Base-by-base conservation (phyloP, 2,888 invertebrate genomes). In the Nomada fabriciana region DNA sequence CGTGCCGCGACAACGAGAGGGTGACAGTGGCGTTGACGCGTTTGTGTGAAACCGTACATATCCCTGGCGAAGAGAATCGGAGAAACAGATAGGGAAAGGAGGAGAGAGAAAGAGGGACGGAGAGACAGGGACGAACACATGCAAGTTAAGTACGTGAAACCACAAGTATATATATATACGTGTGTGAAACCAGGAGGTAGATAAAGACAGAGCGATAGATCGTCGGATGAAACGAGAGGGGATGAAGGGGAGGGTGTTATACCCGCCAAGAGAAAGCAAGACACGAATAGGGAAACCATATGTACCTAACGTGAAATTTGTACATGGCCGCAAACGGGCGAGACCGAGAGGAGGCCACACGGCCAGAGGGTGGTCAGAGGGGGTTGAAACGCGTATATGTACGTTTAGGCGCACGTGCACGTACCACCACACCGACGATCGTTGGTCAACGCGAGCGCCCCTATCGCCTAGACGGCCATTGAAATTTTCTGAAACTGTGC, bases 261-360 rank as follows among this genome's bases (percentile, higher is more conserved):
- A 63, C n/a, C 18, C 15, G 4, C 13, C 15, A 13, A 7, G 79
- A 47, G 80, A 25, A 25, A 78, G 80, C 71, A 60, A 80, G 79
- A 80, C 53, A 20, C 29, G 53, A 60, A 71, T 60, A 69, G 80
- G 64, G 81, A 80, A 78, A 64, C 69, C 75, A 61, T 81, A 81
- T 81, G 72, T 78, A 71, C 59, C 79, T 72, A 73, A 67, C 72
- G 75, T 42, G 80, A 81, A 81, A 81, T 81, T 80, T 80, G 81
- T 80, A 70, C 75, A 69, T 70, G 23, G 74, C 74, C 80, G 63
- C 79, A 67, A 80, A 69, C 60, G 52, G 65, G 67, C 36, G 65
- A 65, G 71, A 57, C 53, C 9, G 50, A 13, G 36, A 15, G 67
- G 18, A 5, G 18, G 18, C 11, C 18, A 36, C 20, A 23, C 64